Evolutionary conservation across 2,888 invertebrate genomes (phyloP).

Genomic region (Thymelicus lineola): DNA sequence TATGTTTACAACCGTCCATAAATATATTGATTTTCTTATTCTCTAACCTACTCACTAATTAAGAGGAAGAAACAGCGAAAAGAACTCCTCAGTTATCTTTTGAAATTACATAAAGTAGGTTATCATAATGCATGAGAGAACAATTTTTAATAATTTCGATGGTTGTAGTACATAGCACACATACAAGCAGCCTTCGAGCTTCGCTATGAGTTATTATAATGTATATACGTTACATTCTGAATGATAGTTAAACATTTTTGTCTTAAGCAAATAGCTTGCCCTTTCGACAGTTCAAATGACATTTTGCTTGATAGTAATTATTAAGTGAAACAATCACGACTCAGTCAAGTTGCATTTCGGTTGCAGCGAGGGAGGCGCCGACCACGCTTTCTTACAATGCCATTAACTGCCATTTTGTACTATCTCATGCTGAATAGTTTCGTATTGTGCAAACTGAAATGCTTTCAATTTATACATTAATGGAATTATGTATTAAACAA

Average conservation of each 20-base stretch:
- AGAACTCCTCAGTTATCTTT: too few species aligned
- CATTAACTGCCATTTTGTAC: background rate
- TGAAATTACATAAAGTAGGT: too few species aligned
- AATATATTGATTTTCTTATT: background rate
- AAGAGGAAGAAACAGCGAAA: too few species aligned
- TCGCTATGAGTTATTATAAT: too few species aligned
- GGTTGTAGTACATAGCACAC: too few species aligned
- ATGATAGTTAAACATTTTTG: constrained; percentile 10
- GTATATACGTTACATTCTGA: too few species aligned
- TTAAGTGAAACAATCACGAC: constrained; percentile 12
- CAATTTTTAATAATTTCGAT: too few species aligned
- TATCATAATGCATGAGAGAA: too few species aligned
- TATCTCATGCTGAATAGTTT: background rate
- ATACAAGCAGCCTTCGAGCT: too few species aligned
- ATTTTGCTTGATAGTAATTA: constrained; percentile 12
- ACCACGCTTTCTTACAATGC: constrained; percentile 10
- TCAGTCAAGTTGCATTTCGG: constrained; percentile 1
- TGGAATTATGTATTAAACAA: too few species aligned
- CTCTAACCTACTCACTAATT: too few species aligned
- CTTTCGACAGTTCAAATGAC: constrained; percentile 1
- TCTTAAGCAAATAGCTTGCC: background rate
- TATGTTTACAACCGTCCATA: too few species aligned
- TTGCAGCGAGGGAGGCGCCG: constrained; percentile 8
- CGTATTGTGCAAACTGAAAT: background rate
- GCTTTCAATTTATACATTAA: background rate